Evolutionary conservation across 2,113 vertebrate genomes (phyloP).

Genomic region (Actenoides hombroni): DNA sequence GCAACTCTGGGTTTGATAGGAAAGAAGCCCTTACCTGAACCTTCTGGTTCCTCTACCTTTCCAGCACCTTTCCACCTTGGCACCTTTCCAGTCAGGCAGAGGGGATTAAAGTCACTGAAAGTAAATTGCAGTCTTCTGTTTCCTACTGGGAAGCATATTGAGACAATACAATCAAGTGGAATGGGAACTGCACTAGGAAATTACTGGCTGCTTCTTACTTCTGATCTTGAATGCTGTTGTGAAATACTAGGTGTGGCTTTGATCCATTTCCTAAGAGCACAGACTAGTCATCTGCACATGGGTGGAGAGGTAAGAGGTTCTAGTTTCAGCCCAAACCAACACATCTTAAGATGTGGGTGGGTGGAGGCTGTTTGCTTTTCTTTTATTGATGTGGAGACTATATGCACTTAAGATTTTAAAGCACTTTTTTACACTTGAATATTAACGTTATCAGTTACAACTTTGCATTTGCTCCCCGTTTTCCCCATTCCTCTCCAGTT

Average conservation of each 20-base stretch:
- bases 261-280: background rate
- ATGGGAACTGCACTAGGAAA: accelerated
- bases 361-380: background rate
- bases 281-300: background rate
- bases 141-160: background rate
- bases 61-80: background rate
- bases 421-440: background rate
- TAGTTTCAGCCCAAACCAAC: background rate
- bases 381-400: background rate
- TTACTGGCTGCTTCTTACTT: background rate
- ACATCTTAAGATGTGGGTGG: background rate
- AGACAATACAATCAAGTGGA: background rate
- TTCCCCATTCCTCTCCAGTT: background rate
- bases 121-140: background rate
- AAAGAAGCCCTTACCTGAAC: background rate
- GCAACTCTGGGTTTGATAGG: background rate
- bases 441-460: background rate
- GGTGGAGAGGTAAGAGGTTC: background rate
- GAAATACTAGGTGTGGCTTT: constrained; percentile 3
- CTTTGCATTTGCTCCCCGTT: accelerated
- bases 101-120: background rate
- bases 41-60: background rate
- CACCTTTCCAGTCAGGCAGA: background rate
- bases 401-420: background rate
- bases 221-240: background rate